phyloP scores from a whole-genome alignment of 1,140 invertebrate species.

The Lasaia peninsularis region DNA sequence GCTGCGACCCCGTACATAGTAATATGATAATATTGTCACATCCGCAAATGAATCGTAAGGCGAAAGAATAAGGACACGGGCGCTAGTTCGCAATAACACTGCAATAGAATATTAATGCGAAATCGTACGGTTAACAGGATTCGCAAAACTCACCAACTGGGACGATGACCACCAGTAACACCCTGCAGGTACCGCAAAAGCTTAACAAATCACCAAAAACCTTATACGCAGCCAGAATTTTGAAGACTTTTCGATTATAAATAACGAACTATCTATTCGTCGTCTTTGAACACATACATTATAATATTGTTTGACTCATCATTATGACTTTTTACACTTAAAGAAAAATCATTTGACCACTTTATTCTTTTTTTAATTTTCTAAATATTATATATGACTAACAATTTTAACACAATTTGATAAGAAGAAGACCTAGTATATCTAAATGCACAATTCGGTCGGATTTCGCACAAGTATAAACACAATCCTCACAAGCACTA shows the following conservation, averaged over 20 bases:
- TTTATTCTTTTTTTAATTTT: too few species aligned
- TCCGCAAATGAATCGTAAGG: constrained; percentile 19
- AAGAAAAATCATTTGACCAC: too few species aligned
- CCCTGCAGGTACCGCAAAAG: constrained; percentile 29
- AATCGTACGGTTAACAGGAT: constrained; percentile 64
- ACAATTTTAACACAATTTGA: too few species aligned
- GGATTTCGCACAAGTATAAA: constrained; percentile 9
- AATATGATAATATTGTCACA: constrained; percentile 24
- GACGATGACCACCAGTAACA: constrained; percentile 60
- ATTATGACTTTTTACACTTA: too few species aligned
- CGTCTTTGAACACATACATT: too few species aligned
- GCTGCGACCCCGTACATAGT: constrained; percentile 14
- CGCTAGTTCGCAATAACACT: constrained; percentile 55
- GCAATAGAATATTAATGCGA: constrained; percentile 67
- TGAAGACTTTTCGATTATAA: background rate
- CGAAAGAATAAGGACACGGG: constrained; percentile 35
- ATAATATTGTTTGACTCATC: too few species aligned
- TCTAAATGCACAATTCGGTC: too few species aligned
- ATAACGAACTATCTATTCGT: too few species aligned
- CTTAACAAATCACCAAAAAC: constrained; percentile 32
- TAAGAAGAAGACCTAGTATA: background rate
- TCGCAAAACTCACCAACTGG: constrained; percentile 64
- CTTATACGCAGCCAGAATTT: background rate
- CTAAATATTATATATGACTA: too few species aligned
- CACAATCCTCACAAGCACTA: constrained; percentile 31